Evolutionary conservation across 2,797 vertebrate species (phyloP).

Genomic region (Eulemur albifrons): DNA sequence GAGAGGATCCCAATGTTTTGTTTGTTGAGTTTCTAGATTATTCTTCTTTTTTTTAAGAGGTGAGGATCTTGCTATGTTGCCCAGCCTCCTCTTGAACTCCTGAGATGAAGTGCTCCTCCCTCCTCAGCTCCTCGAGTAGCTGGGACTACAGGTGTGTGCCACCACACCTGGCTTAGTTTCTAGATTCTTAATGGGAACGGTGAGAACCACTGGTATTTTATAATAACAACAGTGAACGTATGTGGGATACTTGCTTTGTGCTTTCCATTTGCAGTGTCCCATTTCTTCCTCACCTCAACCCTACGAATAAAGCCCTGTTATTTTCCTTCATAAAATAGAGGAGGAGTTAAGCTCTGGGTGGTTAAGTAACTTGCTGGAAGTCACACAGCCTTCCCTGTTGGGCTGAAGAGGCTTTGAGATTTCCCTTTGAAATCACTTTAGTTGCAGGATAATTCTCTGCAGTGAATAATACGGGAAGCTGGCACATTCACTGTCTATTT

Average conservation of each 20-base stretch:
- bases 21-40: neutral
- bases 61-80: neutral
- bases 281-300: neutral
- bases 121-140: neutral
- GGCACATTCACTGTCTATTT: conserved; percentile 31
- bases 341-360: neutral
- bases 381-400: neutral
- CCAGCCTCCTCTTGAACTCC: neutral
- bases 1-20: neutral
- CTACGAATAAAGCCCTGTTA: neutral
- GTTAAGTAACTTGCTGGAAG: neutral
- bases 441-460: neutral
- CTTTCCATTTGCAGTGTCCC: neutral
- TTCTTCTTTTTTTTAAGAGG: neutral
- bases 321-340: neutral
- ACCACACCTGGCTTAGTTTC: too few species aligned
- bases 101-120: neutral
- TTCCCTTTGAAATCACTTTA: conserved; percentile 29
- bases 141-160: neutral
- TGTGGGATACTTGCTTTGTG: neutral
- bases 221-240: neutral
- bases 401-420: neutral
- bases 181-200: neutral
- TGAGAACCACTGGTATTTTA: neutral
- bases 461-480: neutral